Evolutionary conservation across 2,797 vertebrate genomes (phyloP).

Genomic region (Uromys caudimaculatus): DNA sequence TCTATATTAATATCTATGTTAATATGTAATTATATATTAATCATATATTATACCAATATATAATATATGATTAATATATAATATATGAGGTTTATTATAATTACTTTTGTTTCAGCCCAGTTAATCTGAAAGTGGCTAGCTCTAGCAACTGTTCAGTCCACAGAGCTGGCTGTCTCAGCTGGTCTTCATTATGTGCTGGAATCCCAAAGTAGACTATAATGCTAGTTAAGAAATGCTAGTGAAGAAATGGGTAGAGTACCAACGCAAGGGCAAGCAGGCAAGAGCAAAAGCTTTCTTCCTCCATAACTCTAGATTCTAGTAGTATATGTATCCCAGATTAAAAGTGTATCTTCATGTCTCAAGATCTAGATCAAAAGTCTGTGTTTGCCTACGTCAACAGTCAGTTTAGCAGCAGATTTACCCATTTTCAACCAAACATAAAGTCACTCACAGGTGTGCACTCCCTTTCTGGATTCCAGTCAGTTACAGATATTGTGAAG

Average conservation of each 20-base stretch:
- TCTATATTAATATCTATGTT: no score
- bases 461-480: neutral
- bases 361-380: neutral
- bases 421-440: neutral
- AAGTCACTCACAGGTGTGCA: neutral
- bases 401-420: no score
- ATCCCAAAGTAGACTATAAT: no score
- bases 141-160: neutral
- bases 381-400: no score
- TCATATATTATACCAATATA: no score
- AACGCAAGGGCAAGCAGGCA: neutral
- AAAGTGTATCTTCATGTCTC: neutral
- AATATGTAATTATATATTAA: no score
- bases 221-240: neutral
- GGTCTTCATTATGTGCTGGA: neutral
- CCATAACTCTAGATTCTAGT: neutral
- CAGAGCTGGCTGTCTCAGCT: neutral
- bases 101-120: neutral
- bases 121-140: neutral
- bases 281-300: neutral
- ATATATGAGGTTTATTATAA: neutral
- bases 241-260: neutral
- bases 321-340: neutral
- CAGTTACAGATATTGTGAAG: neutral
- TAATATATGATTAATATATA: no score